Base-by-base conservation (phyloP, 1,140 invertebrate genomes). In the Pygmarrhopalites habei region DNA sequence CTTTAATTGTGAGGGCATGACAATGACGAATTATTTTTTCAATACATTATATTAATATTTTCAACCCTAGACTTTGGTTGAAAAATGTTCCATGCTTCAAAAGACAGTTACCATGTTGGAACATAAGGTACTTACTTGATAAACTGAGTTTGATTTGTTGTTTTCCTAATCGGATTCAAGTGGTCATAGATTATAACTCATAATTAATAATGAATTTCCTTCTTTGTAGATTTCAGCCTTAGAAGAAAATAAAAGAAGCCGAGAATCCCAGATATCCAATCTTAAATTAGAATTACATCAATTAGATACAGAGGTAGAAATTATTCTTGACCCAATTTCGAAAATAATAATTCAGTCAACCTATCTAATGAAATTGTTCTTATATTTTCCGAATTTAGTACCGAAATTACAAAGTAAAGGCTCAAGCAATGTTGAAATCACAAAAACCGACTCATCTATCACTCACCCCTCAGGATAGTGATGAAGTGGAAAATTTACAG, bases 401-500 rank as follows among this genome's bases (percentile, higher is more conserved):
- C 46, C 60, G 41, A 14, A 71, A 71, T 28, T 71, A 71, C 41
- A 71, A 67, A 55, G 29, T 65, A 10, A 71, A 71, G 59, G 69
- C 69, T 0, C 66, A 64, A 53, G 59, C 66, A 39, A 71, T 71
- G 69, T 53, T 71, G 2, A 67, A 66, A 29, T 63, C 65, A 2
- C 69, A 71, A 30, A 67, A 66, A 21, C 66, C 69, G 1, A 12
- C 30, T 2, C n/a, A n/a, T n/a, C n/a, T n/a, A n/a, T 21, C 26
- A 15, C 7, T 35, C 7, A 41, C 21, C 10, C 10, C 30, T 17
- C 21, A 53, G 15, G 64, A 65, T 10, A 46, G 43, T 29, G 69
- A 71, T 39, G 65, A 71, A 59, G 35, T 71, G 25, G 69, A 71
- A 35, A 71, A 71, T 64, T 52, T 71, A 19, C 69, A n/a, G n/a